Base-by-base conservation (phyloP, 2,797 vertebrate species). In the Falco cherrug region DNA sequence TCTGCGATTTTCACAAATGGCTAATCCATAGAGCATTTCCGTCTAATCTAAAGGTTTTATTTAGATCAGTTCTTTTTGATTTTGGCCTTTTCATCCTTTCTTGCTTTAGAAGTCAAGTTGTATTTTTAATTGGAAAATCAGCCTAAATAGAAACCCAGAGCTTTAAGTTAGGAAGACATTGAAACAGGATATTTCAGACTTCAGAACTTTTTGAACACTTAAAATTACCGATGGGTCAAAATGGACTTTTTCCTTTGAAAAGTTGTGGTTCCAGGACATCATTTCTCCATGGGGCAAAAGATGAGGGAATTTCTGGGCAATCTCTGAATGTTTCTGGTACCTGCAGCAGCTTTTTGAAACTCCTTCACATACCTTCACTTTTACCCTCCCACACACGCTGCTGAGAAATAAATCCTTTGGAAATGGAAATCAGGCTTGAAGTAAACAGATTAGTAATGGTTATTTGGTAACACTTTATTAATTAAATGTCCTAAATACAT, bases 371-470 rank as follows among this genome's bases (percentile, higher is more conserved):
- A 33, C 41, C 51, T 67, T 56, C 86, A 68, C 83, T 90, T 65
- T 48, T 56, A 64, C 74, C 91, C 92, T 93, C 94, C 94, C 48
- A 81, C 89, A 92, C 87, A 76, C 39, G 16, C 65, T 54, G 70
- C 83, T 84, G 91, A 87, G 93, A 97, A 96, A 94, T 76, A 94
- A 67, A 95, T 91, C 91, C 97, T 95, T 95, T 91, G 93, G 80
- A 97, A 98, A 95, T 87, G 96, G 96, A 97, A 97, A 96, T 95
- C 57, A 77, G 90, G 82, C 95, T 97, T 82, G 96, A 97, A 96
- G 97, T 97, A 98, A 98, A 97, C 97, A 98, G 97, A 97, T 98
- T 98, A 98, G 97, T 83, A 93, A 97, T 96, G 97, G 97, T 97
- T 98, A 96, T 96, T 93, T 92, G 95, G 96, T 96, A 97, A 97